Evolutionary conservation across 2,113 vertebrate species (phyloP).

Genomic region (Cyprinodon tularosa): DNA sequence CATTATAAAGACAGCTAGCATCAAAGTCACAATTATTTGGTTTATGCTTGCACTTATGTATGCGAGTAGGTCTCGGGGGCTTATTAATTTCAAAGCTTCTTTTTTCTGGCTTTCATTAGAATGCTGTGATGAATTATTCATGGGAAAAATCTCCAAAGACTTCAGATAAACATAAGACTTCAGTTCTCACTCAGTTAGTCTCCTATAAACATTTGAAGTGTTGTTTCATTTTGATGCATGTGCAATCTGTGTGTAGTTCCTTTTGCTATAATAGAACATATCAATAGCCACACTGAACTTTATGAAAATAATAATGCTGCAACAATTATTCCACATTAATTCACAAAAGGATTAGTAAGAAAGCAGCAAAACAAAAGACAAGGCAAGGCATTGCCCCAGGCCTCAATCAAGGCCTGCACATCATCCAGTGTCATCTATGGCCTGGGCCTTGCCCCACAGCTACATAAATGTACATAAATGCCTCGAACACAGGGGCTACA

Average conservation of each 20-base stretch:
- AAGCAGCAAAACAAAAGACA: background rate
- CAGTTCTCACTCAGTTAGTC: background rate
- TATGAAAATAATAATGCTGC: too few relatives aligned
- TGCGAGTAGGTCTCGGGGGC: background rate
- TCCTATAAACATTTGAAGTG: constrained; percentile 5
- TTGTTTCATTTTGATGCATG: background rate
- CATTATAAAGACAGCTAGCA: constrained; percentile 26
- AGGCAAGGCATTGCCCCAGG: background rate
- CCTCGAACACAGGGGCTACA: too few relatives aligned
- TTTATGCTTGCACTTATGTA: background rate
- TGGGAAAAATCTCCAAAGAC: constrained; percentile 43
- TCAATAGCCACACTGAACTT: too few relatives aligned
- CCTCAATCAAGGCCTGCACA: too few relatives aligned
- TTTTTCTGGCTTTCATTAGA: constrained; percentile 50
- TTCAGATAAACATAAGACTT: constrained; percentile 49
- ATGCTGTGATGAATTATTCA: constrained; percentile 61
- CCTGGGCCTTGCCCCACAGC: background rate
- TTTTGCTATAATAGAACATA: background rate
- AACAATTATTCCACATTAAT: background rate
- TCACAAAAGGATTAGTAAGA: background rate
- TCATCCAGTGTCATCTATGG: background rate
- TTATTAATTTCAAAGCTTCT: constrained; percentile 46
- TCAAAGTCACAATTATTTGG: constrained; percentile 56
- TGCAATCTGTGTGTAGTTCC: background rate
- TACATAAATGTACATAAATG: background rate